phyloP scores from a whole-genome alignment of 2,888 invertebrate genomes.

The Heliconius aoede region DNA sequence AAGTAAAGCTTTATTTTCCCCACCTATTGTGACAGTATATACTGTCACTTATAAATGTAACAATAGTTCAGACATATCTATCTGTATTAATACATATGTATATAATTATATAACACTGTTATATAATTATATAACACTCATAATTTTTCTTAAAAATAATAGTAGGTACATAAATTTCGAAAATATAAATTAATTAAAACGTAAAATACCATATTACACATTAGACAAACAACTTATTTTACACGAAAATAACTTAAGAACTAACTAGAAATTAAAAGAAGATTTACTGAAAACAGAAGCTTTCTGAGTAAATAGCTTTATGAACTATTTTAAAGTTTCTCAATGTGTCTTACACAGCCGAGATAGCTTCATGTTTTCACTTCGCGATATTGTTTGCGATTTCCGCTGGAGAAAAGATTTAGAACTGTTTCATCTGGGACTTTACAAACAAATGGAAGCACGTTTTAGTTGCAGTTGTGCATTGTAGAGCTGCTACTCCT shows the following conservation, averaged over 20 bases:
- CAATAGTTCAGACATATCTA: too few relatives aligned
- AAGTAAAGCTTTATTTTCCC: not conserved
- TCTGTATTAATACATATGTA: too few relatives aligned
- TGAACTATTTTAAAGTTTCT: slow-evolving; percentile 26
- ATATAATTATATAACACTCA: too few relatives aligned
- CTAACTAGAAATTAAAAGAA: slow-evolving; percentile 7
- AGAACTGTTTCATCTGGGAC: slow-evolving; percentile 36
- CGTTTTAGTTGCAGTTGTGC: slow-evolving; percentile 31
- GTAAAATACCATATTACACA: not conserved
- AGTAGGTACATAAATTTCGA: not conserved
- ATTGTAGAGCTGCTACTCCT: slow-evolving; percentile 21
- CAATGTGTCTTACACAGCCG: slow-evolving; percentile 25
- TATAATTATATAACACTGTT: too few relatives aligned
- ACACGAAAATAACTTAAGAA: too few relatives aligned
- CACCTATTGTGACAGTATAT: not conserved
- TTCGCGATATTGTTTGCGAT: slow-evolving; percentile 41
- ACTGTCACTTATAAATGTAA: too few relatives aligned
- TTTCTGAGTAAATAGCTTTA: slow-evolving; percentile 26
- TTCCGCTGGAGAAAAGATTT: slow-evolving; percentile 36
- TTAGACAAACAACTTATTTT: too few relatives aligned
- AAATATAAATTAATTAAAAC: not conserved
- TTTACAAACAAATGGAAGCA: slow-evolving; percentile 34
- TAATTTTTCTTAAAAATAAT: too few relatives aligned
- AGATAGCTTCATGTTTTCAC: slow-evolving; percentile 39
- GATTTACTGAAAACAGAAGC: slow-evolving; percentile 12